Evolutionary conservation across 2,888 invertebrate species (phyloP), one percentile per base, ranked within the genome.

Genomic region (Tenthredo distinguenda): DNA sequence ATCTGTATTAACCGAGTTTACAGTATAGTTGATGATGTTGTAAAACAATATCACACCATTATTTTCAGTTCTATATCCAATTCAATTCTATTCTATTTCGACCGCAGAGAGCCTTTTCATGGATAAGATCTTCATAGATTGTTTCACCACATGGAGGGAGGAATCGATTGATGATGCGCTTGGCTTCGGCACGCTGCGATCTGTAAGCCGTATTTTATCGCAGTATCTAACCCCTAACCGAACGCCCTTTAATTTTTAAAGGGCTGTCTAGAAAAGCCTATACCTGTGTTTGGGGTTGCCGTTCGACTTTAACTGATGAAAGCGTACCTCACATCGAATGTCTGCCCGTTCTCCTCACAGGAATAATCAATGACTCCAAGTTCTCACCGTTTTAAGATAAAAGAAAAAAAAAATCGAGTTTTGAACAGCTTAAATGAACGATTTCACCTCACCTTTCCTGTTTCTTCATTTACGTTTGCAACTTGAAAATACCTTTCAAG

Each of bases 221-320:
- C 21, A 10, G 6, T 21, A n/a, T 31, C 55, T 31, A 50, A 77
- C 34, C 77, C 55, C 18, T 50, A 7, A 77, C 31, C 34, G 34
- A 55, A 50, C 31, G 55, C n/a, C 34, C 77, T 50, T 77, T 77
- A 31, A 55, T 77, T 47, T 55, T 77, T 55, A 50, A 77, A 26
- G 26, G 7, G 76, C 76, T 43, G 47, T 47, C 26, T 76, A 15
- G 76, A 76, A 47, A 50, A 77, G 77, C 34, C n/a, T 55, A 50
- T 55, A 50, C 18, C 31, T 55, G 31, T 50, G n/a, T 31, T 77
- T 9, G 31, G 18, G 31, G 34, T 34, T 55, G n/a, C 26, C 31
- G 50, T 77, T 50, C 31, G 77, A 77, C 77, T 77, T 55, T 77
- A 77, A 55, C 55, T 31, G 77, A 77, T 77, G 55, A 50, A 77